phyloP scores from a whole-genome alignment of 2,797 vertebrate genomes.

The Aselliscus stoliczkanus region DNA sequence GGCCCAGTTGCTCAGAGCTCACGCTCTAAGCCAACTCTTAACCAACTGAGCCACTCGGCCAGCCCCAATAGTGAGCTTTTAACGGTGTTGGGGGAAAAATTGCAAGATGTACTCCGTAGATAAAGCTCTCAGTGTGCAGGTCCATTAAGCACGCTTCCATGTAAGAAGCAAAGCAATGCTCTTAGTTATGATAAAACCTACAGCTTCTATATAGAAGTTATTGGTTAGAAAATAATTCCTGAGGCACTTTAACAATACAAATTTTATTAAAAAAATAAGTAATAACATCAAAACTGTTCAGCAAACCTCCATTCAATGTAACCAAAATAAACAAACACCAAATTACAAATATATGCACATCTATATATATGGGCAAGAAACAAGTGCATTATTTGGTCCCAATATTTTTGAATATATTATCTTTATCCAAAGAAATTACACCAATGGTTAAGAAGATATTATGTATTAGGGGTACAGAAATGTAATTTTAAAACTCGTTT shows the following conservation, averaged over 20 bases:
- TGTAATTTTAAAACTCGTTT: constrained; percentile 52
- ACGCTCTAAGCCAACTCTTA: too few relatives aligned
- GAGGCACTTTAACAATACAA: constrained; percentile 60
- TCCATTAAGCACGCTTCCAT: background rate
- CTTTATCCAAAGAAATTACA: constrained; percentile 70
- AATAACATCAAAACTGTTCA: constrained; percentile 70
- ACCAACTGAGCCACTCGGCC: too few relatives aligned
- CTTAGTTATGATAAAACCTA: background rate
- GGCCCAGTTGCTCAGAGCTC: too few relatives aligned
- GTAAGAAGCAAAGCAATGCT: constrained; percentile 29
- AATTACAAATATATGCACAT: constrained; percentile 50
- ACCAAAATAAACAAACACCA: constrained; percentile 74
- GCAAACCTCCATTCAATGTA: constrained; percentile 70
- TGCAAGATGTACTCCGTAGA: background rate
- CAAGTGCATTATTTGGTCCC: constrained; percentile 71
- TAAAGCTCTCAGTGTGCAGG: background rate
- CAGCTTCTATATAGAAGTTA: constrained; percentile 49
- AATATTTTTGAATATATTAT: constrained; percentile 74
- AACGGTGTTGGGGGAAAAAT: constrained; percentile 22
- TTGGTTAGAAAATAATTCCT: constrained; percentile 57
- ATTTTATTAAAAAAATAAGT: constrained; percentile 76
- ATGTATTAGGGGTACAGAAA: constrained; percentile 50
- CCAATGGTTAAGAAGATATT: constrained; percentile 63
- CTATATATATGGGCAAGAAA: constrained; percentile 64
- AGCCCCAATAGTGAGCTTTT: background rate